A percentile compares a stretch with the other conserved stretches of the same genome.
These are phyloP conservation scores for Aphodius sticticus DNA, from an alignment of 2,888 invertebrate species.

Conservation along the genomic window DNA sequence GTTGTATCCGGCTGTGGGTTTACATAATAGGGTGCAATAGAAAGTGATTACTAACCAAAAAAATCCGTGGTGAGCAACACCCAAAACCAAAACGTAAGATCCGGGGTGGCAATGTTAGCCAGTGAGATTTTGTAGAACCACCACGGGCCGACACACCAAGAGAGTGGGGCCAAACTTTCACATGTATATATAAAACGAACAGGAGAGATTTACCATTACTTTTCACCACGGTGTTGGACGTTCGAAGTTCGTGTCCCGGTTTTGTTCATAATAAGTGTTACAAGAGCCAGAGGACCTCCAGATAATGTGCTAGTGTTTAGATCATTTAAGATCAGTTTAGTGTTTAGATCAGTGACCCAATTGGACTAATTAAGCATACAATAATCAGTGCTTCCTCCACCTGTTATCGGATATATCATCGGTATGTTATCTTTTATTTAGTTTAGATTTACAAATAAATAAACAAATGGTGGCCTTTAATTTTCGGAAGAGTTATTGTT, in stretches of 20 bases:
- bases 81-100: slow-evolving; percentile 12
- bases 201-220: slow-evolving; percentile 60
- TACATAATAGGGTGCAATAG: background rate
- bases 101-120: slow-evolving; percentile 5
- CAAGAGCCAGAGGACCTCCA: background rate
- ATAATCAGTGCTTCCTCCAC: slow-evolving; percentile 8
- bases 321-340: slow-evolving; percentile 18
- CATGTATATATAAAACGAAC: slow-evolving; percentile 61
- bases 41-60: background rate
- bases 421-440: slow-evolving; percentile 9
- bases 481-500: background rate
- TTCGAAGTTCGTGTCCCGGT: slow-evolving; percentile 20
- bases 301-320: slow-evolving; percentile 20
- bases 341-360: slow-evolving; percentile 15
- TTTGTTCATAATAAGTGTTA: background rate
- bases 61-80: background rate
- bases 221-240: slow-evolving; percentile 48
- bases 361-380: slow-evolving; percentile 11
- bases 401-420: background rate
- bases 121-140: slow-evolving; percentile 13
- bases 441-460: slow-evolving; percentile 5
- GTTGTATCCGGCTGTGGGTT: background rate
- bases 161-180: slow-evolving; percentile 60
- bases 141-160: slow-evolving; percentile 29
- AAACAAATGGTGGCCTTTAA: background rate